Percentiles rank a stretch among this genome's conserved stretches.
Evolutionary conservation across 2,888 invertebrate genomes (phyloP).

Genomic region (Sphaeridia pumilis): DNA sequence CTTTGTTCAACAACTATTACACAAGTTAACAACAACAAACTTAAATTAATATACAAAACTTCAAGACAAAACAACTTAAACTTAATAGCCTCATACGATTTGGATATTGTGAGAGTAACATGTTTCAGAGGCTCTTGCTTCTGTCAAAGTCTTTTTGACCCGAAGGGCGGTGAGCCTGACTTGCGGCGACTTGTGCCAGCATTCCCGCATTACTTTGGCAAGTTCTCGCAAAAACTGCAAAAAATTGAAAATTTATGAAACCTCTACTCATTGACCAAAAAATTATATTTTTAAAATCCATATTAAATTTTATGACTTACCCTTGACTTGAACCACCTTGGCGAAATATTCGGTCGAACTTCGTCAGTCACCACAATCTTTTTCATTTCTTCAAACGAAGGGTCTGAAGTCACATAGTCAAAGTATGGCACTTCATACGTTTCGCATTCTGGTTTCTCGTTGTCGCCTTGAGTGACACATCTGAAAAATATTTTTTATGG

Average conservation of each 20-base stretch:
- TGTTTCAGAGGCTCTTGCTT: constrained; percentile 42
- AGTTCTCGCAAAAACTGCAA: constrained; percentile 55
- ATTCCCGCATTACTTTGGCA: constrained; percentile 68
- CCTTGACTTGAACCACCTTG: constrained; percentile 57
- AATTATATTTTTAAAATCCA: too few species aligned
- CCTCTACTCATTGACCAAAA: neutral
- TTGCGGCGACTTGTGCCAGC: constrained; percentile 78
- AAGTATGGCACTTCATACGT: constrained; percentile 73
- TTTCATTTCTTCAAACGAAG: constrained; percentile 77
- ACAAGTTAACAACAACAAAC: too few species aligned
- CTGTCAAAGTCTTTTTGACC: constrained; percentile 82
- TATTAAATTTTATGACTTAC: too few species aligned
- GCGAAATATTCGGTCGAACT: constrained; percentile 55
- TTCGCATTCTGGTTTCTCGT: constrained; percentile 52
- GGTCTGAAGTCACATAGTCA: constrained; percentile 71
- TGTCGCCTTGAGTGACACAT: constrained; percentile 42
- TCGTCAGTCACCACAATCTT: constrained; percentile 60
- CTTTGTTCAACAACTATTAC: too few species aligned
- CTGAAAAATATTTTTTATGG: constrained; percentile 18
- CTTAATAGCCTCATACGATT: too few species aligned
- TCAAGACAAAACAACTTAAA: too few species aligned
- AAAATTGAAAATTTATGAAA: constrained; percentile 4
- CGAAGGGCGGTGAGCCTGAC: constrained; percentile 80
- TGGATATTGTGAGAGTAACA: too few species aligned
- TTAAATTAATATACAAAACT: too few species aligned